phyloP scores from a whole-genome alignment of 2,888 invertebrate genomes.

The Marronus borbonicus region DNA sequence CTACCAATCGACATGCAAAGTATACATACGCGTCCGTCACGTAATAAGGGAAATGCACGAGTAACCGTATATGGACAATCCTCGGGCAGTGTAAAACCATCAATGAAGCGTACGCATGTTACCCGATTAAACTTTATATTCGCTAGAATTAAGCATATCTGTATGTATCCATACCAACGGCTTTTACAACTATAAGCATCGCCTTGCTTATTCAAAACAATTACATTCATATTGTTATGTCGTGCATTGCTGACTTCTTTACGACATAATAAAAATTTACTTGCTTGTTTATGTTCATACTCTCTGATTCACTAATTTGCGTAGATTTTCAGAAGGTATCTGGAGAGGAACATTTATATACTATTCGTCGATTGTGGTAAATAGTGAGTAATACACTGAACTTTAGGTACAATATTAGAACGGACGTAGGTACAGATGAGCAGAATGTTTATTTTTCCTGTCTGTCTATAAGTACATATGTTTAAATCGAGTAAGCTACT shows the following conservation, averaged over 20 bases:
- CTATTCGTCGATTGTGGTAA: no score
- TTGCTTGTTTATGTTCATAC: no score
- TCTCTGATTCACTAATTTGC: no score
- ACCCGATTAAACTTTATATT: not conserved
- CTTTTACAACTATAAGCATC: not conserved
- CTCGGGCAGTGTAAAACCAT: not conserved
- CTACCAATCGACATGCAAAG: not conserved
- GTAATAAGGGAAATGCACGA: not conserved
- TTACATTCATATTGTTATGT: not conserved
- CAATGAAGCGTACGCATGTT: not conserved
- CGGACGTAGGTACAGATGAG: no score
- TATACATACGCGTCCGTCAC: not conserved
- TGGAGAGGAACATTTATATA: no score
- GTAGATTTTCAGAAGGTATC: no score
- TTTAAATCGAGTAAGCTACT: no score
- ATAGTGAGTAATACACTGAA: no score
- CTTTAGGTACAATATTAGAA: no score
- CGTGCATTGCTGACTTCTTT: not conserved
- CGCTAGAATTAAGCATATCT: no score
- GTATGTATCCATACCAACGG: not conserved
- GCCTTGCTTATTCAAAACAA: not conserved
- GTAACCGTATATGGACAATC: not conserved
- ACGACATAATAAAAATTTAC: not conserved
- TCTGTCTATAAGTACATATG: no score
- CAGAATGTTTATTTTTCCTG: no score